These are phyloP conservation scores for Oedothorax gibbosus DNA, from an alignment of 1,140 invertebrate genomes.

Conservation along the genomic window DNA sequence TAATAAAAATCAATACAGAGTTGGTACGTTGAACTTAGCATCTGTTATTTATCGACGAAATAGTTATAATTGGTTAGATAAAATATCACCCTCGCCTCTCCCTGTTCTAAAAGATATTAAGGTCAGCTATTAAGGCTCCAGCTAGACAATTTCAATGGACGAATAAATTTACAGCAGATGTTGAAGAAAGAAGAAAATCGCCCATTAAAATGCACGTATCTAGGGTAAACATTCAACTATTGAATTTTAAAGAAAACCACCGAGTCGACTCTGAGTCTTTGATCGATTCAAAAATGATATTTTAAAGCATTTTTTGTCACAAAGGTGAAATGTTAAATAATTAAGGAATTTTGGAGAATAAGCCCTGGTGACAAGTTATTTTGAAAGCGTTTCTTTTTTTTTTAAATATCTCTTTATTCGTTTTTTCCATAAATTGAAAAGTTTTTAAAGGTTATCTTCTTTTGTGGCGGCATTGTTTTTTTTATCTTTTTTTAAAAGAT, in stretches of 20 bases:
- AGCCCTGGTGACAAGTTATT: too few relatives aligned
- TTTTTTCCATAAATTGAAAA: too few relatives aligned
- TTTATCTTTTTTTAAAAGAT: too few relatives aligned
- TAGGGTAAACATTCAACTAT: constrained; percentile 31
- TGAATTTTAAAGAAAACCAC: constrained; percentile 34
- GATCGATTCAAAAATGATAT: constrained; percentile 15
- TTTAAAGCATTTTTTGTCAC: constrained; percentile 9
- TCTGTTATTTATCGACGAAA: constrained; percentile 39
- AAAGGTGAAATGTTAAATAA: constrained; percentile 2
- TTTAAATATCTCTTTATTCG: too few relatives aligned
- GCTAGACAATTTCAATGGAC: constrained; percentile 6
- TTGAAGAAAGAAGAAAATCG: constrained; percentile 32
- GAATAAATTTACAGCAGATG: constrained; percentile 42
- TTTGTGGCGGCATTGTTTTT: too few relatives aligned
- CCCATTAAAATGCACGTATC: constrained; percentile 42
- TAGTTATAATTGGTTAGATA: constrained; percentile 21
- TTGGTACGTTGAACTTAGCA: neutral
- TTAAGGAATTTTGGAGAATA: neutral
- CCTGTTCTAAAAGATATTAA: neutral
- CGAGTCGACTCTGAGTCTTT: constrained; percentile 4
- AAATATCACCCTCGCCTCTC: neutral
- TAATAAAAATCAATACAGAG: neutral
- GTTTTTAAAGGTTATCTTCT: too few relatives aligned
- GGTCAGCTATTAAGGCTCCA: neutral
- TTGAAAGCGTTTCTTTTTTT: too few relatives aligned